Conservation (phyloP, 2,797 vertebrate genomes). For the Acomys russatus region DNA sequence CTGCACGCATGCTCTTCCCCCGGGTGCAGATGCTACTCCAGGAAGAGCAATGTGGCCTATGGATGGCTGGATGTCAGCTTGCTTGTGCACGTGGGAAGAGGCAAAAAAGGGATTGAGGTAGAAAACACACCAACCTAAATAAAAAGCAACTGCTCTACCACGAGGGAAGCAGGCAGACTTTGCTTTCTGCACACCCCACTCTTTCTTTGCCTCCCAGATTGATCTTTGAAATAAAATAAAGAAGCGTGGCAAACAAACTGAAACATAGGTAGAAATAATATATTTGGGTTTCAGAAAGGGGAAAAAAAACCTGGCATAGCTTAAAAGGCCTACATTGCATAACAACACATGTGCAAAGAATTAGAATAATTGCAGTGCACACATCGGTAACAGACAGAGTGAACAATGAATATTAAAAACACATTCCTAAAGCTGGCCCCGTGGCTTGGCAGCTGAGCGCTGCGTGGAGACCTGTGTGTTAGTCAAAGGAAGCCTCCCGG, state of each 20-base stretch:
- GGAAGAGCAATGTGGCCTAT: slow-evolving; percentile 61
- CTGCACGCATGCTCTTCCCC: slow-evolving; percentile 1
- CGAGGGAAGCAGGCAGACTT: slow-evolving; percentile 69
- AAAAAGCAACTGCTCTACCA: slow-evolving; percentile 80
- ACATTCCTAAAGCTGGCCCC: slow-evolving; percentile 84
- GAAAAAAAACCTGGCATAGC: slow-evolving; percentile 85
- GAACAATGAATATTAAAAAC: slow-evolving; percentile 89
- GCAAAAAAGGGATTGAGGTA: slow-evolving; percentile 65
- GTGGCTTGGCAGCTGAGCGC: slow-evolving; percentile 79
- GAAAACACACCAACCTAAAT: slow-evolving; percentile 74
- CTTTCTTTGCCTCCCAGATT: slow-evolving; percentile 80
- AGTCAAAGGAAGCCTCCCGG: slow-evolving; percentile 61
- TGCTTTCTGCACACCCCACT: slow-evolving; percentile 72
- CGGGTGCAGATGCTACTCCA: slow-evolving; percentile 22
- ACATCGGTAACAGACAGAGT: slow-evolving; percentile 87
- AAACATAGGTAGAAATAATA: slow-evolving; percentile 89
- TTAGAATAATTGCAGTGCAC: slow-evolving; percentile 87
- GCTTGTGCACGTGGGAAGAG: slow-evolving; percentile 61
- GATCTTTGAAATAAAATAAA: slow-evolving; percentile 84
- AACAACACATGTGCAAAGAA: slow-evolving; percentile 89
- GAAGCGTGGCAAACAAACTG: slow-evolving; percentile 83
- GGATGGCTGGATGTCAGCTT: slow-evolving; percentile 51
- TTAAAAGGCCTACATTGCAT: slow-evolving; percentile 89
- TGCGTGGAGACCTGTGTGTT: slow-evolving; percentile 64
- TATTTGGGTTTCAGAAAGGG: slow-evolving; percentile 85